phyloP scores from a whole-genome alignment of 2,888 invertebrate genomes.

The Rhagophthalmus giganteus region DNA sequence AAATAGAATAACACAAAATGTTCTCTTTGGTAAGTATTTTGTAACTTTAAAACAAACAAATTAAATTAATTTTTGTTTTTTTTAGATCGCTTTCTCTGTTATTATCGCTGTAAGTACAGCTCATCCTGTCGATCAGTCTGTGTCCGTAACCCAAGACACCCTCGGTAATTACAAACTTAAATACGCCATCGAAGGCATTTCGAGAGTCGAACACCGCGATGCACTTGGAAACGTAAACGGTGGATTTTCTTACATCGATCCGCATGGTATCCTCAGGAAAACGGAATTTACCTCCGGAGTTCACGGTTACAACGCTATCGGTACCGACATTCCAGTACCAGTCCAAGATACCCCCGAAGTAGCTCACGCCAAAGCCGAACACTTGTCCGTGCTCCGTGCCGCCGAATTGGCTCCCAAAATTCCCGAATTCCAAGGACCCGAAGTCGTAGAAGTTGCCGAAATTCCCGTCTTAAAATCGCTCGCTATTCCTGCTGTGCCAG shows the following conservation, averaged over 20 bases:
- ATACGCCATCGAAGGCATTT: conserved; percentile 31
- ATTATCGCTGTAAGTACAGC: conserved; percentile 18
- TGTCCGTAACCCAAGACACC: conserved; percentile 35
- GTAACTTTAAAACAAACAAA: neutral
- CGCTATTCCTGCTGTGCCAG: conserved; percentile 1
- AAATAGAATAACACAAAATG: conserved; percentile 23
- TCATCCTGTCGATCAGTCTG: conserved; percentile 12
- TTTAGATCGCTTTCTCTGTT: conserved; percentile 13
- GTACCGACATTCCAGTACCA: conserved; percentile 34
- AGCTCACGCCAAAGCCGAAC: conserved; percentile 35
- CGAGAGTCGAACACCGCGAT: conserved; percentile 33
- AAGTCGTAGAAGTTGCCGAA: conserved; percentile 11
- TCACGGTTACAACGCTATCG: conserved; percentile 32
- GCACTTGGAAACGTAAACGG: conserved; percentile 35
- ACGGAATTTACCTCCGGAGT: conserved; percentile 34
- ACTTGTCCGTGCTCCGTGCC: conserved; percentile 23
- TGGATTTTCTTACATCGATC: conserved; percentile 36
- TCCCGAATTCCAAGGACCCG: conserved; percentile 16
- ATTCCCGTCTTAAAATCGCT: conserved; percentile 10
- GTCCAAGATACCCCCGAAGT: conserved; percentile 42
- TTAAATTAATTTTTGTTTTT: conserved; percentile 3
- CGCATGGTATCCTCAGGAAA: conserved; percentile 32
- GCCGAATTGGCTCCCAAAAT: conserved; percentile 14
- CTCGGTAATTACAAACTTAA: conserved; percentile 36
- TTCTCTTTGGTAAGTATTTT: conserved; percentile 28